These are phyloP conservation scores for Rallus limicola DNA, from an alignment of 2,113 vertebrate genomes.

Conservation along the genomic window DNA sequence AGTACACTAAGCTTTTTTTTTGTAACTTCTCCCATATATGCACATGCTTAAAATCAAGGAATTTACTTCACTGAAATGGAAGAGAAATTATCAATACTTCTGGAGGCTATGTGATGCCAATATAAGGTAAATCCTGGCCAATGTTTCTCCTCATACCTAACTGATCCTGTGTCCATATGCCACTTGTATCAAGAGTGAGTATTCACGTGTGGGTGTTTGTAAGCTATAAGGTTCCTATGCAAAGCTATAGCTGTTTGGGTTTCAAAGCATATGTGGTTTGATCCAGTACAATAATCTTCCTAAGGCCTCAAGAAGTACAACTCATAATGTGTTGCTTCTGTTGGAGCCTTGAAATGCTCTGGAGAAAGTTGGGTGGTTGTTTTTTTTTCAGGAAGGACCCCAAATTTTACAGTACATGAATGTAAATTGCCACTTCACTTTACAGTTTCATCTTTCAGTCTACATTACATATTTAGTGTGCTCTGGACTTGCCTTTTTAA, in stretches of 20 bases:
- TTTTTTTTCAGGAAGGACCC: background rate
- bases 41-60: slow-evolving; percentile 4
- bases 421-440: background rate
- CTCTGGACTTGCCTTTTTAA: background rate
- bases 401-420: background rate
- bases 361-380: background rate
- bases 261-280: background rate
- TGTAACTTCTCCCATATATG: background rate
- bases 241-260: background rate
- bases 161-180: too few species aligned
- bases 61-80: background rate
- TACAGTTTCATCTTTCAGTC: background rate
- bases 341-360: background rate
- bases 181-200: background rate
- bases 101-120: background rate
- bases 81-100: background rate
- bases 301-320: background rate
- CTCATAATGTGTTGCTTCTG: background rate
- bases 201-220: background rate
- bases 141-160: background rate
- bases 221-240: background rate
- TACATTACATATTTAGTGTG: background rate
- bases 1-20: background rate
- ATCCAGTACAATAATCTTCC: background rate
- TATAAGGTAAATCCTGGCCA: background rate